Conservation (phyloP, 2,888 invertebrate genomes). For the Syrista parreyssii region DNA sequence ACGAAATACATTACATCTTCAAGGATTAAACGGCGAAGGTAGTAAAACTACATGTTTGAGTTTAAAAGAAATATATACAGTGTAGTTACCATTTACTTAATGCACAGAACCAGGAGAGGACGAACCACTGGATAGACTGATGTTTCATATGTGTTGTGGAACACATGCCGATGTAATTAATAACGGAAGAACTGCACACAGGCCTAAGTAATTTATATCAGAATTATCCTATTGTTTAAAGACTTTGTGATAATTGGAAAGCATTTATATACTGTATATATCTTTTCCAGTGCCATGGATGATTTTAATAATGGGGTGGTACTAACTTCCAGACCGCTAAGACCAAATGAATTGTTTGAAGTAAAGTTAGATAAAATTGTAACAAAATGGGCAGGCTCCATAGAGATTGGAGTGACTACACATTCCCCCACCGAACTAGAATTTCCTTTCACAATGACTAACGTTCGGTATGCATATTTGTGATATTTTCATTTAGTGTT, state of each 20-base stretch:
- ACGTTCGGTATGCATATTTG: constrained; percentile 74
- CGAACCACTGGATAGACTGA: constrained; percentile 74
- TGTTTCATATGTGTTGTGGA: constrained; percentile 92
- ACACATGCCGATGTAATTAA: constrained; percentile 93
- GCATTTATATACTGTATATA: constrained; percentile 6
- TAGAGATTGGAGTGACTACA: constrained; percentile 93
- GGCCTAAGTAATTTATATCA: constrained; percentile 80
- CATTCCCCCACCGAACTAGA: constrained; percentile 88
- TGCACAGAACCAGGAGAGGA: constrained; percentile 57
- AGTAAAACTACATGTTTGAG: background rate
- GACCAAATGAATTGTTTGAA: constrained; percentile 92
- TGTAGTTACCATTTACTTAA: background rate
- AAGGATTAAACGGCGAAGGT: constrained; percentile 60
- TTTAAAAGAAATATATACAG: background rate
- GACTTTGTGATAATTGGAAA: background rate
- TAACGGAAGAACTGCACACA: constrained; percentile 88
- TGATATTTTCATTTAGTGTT: background rate
- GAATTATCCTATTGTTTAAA: constrained; percentile 14
- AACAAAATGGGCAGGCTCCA: constrained; percentile 94
- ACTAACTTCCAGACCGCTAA: constrained; percentile 85
- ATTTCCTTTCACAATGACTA: constrained; percentile 95
- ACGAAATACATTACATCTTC: constrained; percentile 72
- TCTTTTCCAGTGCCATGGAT: constrained; percentile 79
- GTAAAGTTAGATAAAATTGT: constrained; percentile 91
- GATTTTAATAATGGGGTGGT: constrained; percentile 96